Evolutionary conservation across 1,140 invertebrate genomes (phyloP), one percentile per base, ranked within the genome.

Genomic region (Pseudomyrmex flavicornis): DNA sequence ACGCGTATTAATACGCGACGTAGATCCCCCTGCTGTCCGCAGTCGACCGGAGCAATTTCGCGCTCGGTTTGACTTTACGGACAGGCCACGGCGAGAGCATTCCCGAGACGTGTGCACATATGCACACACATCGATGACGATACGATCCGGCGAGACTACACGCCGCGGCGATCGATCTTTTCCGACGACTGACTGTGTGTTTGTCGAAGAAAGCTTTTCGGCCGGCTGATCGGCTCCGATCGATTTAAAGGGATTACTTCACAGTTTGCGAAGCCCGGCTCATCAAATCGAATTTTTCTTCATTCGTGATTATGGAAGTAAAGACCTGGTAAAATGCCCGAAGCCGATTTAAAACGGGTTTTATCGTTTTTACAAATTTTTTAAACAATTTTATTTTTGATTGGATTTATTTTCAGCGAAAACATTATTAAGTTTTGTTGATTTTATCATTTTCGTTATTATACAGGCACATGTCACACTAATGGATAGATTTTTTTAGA

Each of bases 191-290:
- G 2, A 1, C 7, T 22, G 44, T 35, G 5, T 63, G 15, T 66
- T 80, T 59, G 65, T 59, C 62, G 63, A 13, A 20, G 48, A 35
- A 7, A 26, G 56, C n/a, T 70, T 69, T 69, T 80, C 65, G 46
- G 52, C 35, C 35, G 56, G 20, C 20, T 56, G 59, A 59, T 80
- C 44, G 22, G 20, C 26, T 65, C 10, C 48, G 3, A 54, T 44
- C 17, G 26, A 46, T 69, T 68, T 65, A 58, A 70, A 70, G 56
- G 7, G 46, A 70, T 70, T 66, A 77, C 35, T 13, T 70, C 20
- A 35, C 15, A 46, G n/a, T 70, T 48, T 56, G 20, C 65, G 50
- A 44, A 80, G 44, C n/a, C 46, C n/a, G 61, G 61, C 4, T 79
- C 22, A 26, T 7, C 9, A 1, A 56, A 26, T 54, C 9, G n/a